Conservation (phyloP, 2,888 invertebrate species). For the Temnothorax rugatulus region DNA sequence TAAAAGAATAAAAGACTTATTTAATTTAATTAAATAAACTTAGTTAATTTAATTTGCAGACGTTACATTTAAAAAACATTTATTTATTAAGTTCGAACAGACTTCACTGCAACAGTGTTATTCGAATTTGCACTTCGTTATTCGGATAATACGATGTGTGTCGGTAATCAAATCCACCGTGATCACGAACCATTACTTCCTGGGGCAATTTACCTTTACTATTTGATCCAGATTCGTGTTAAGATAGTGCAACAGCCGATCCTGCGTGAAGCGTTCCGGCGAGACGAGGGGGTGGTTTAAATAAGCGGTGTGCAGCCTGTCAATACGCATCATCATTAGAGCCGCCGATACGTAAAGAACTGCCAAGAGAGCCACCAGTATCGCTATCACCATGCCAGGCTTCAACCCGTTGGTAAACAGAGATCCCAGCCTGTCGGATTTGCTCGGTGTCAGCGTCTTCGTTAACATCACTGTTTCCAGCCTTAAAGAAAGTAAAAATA, state of each 20-base stretch:
- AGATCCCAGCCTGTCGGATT: constrained; percentile 51
- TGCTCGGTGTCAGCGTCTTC: constrained; percentile 56
- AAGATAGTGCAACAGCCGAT: constrained; percentile 86
- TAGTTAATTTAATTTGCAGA: neutral
- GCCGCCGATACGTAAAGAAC: constrained; percentile 83
- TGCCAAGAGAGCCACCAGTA: constrained; percentile 81
- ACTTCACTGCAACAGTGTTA: neutral
- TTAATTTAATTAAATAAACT: neutral
- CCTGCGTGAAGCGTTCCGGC: constrained; percentile 83
- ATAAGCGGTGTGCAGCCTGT: constrained; percentile 83
- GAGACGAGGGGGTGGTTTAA: constrained; percentile 83
- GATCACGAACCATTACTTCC: neutral
- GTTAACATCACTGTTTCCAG: constrained; percentile 71
- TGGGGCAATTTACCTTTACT: constrained; percentile 89
- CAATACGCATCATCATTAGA: constrained; percentile 84
- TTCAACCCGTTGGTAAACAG: constrained; percentile 69
- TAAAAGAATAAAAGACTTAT: neutral
- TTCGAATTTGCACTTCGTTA: constrained; percentile 26
- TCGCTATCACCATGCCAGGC: constrained; percentile 81
- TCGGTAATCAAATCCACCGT: neutral
- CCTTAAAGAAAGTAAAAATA: constrained; percentile 65
- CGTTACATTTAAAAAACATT: neutral
- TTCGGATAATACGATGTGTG: neutral
- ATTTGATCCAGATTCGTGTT: constrained; percentile 93
- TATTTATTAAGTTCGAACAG: neutral